Percentiles rank a stretch among this genome's conserved stretches.
phyloP scores from a whole-genome alignment of 2,888 invertebrate genomes.

The Trileptium ribeirensis region DNA sequence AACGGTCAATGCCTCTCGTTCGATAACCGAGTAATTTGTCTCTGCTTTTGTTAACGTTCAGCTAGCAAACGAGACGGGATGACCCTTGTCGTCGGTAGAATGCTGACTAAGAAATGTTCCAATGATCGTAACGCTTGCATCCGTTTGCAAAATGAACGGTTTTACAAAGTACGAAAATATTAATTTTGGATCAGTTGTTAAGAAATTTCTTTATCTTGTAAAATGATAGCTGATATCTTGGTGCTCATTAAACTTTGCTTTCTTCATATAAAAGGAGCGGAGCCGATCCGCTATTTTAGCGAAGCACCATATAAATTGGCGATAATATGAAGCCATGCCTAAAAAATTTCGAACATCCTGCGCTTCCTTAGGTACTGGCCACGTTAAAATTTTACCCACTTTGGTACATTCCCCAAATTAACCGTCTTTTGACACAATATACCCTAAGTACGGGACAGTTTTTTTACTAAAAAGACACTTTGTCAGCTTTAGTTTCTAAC shows the following conservation, averaged over 20 bases:
- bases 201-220: not conserved
- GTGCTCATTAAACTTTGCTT: too few species aligned
- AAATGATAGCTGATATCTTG: slow-evolving; percentile 20
- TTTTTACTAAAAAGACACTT: not conserved
- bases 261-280: too few species aligned
- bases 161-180: slow-evolving; percentile 36
- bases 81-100: slow-evolving; percentile 23
- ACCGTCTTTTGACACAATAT: not conserved
- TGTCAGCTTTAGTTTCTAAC: not conserved
- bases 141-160: slow-evolving; percentile 40
- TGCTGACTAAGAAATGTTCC: slow-evolving; percentile 41
- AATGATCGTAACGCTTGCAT: slow-evolving; percentile 42
- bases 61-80: slow-evolving; percentile 37
- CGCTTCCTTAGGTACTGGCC: too few species aligned
- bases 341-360: too few species aligned
- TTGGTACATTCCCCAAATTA: too few species aligned
- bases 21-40: slow-evolving; percentile 42
- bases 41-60: slow-evolving; percentile 41
- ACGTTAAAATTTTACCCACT: too few species aligned
- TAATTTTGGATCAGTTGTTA: slow-evolving; percentile 29
- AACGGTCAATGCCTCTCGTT: slow-evolving; percentile 38
- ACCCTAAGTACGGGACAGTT: not conserved
- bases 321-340: too few species aligned
- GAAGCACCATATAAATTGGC: too few species aligned
- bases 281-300: too few species aligned